A percentile compares a stretch with the other conserved stretches of the same genome.
phyloP scores from a whole-genome alignment of 2,888 invertebrate genomes.

The Lepas anatifera region DNA sequence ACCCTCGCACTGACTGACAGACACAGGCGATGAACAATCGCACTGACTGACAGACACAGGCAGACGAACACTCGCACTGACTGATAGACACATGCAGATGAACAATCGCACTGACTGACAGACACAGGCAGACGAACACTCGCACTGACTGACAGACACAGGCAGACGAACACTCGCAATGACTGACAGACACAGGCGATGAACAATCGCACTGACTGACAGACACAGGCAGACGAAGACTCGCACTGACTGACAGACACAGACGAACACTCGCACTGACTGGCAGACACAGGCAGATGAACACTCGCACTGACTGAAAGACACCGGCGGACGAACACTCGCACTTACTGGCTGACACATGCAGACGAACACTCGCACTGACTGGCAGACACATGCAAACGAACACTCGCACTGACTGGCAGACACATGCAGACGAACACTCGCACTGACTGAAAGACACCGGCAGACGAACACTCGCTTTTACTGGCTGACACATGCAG shows the following conservation, averaged over 20 bases:
- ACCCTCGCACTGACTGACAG: background rate
- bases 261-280: background rate
- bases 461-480: background rate
- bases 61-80: too few species aligned
- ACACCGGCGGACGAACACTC: background rate
- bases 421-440: background rate
- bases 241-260: background rate
- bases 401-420: background rate
- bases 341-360: conserved; percentile 2
- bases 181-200: background rate
- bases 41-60: background rate
- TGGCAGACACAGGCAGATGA: conserved; percentile 2
- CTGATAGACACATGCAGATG: too few species aligned
- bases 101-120: too few species aligned
- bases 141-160: background rate
- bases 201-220: background rate
- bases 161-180: background rate
- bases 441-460: background rate
- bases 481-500: background rate
- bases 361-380: background rate
- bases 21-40: background rate
- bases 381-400: background rate
- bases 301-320: background rate
- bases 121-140: background rate
- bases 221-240: background rate